Evolutionary conservation across 2,888 invertebrate genomes (phyloP).

Genomic region (Spialia ferax): DNA sequence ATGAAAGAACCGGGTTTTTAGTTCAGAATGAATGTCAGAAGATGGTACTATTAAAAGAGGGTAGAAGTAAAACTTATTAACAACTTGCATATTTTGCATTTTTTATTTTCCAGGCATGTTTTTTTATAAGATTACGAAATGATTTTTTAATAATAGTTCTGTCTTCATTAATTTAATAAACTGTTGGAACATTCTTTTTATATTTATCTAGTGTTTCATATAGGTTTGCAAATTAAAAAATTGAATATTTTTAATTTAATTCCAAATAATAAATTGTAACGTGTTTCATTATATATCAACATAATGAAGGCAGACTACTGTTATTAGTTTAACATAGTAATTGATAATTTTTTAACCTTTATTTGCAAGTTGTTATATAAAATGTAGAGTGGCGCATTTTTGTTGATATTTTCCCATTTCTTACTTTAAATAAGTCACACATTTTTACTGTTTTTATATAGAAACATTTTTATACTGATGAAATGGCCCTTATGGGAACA

Average conservation of each 20-base stretch:
- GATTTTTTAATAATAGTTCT: background rate
- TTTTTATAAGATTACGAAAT: background rate
- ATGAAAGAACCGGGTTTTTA: no score
- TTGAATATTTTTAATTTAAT: no score
- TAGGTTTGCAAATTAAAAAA: no score
- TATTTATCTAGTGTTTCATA: no score
- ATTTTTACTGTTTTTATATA: slow-evolving; percentile 44
- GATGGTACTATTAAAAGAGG: slow-evolving; percentile 8
- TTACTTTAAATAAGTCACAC: slow-evolving; percentile 56
- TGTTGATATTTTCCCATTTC: background rate
- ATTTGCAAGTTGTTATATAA: slow-evolving; percentile 7
- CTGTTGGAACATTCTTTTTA: no score
- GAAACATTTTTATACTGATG: slow-evolving; percentile 19
- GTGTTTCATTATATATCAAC: no score
- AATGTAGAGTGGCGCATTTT: slow-evolving; percentile 4
- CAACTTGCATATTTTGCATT: background rate
- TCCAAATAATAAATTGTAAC: no score
- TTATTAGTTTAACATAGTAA: background rate
- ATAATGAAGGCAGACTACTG: background rate
- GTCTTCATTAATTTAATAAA: background rate
- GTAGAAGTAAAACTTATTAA: background rate
- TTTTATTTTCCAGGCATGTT: background rate
- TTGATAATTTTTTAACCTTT: background rate
- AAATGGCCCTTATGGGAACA: slow-evolving; percentile 12
- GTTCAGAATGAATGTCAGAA: no score